Percentiles rank a stretch among this genome's conserved stretches.
These are phyloP conservation scores for Lucifuga dentata DNA, from an alignment of 2,113 vertebrate species.

Conservation along the genomic window DNA sequence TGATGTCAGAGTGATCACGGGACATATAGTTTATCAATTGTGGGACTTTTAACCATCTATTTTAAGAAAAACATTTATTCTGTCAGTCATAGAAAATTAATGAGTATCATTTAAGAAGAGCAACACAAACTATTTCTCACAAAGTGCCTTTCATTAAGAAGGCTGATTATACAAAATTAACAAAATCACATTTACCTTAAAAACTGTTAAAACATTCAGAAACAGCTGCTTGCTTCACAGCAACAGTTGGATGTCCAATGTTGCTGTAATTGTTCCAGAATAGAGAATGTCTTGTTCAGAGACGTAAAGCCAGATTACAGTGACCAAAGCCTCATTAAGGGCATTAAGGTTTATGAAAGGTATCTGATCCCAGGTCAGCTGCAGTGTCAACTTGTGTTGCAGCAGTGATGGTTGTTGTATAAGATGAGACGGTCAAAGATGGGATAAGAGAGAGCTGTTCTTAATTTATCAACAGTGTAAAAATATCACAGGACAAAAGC, in stretches of 20 bases:
- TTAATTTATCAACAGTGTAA: constrained; percentile 38
- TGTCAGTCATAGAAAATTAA: no score
- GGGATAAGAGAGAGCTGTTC: constrained; percentile 66
- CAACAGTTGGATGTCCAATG: background rate
- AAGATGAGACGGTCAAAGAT: constrained; percentile 49
- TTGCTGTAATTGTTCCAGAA: background rate
- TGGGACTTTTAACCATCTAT: no score
- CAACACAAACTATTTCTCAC: no score
- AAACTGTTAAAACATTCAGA: background rate
- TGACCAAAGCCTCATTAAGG: constrained; percentile 20
- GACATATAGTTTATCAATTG: background rate
- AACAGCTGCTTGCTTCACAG: background rate
- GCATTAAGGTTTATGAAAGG: constrained; percentile 38
- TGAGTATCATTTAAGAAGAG: no score
- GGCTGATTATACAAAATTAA: no score
- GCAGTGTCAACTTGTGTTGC: background rate
- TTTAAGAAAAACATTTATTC: no score
- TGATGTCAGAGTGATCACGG: constrained; percentile 25
- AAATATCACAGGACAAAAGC: constrained; percentile 55
- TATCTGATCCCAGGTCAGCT: constrained; percentile 46
- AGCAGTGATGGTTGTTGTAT: constrained; percentile 32
- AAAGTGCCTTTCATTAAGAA: no score
- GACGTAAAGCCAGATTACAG: constrained; percentile 10
- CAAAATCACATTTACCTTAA: no score
- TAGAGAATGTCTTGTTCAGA: background rate